Evolutionary conservation across 2,797 vertebrate species (phyloP).

Genomic region (Danio albolineatus): DNA sequence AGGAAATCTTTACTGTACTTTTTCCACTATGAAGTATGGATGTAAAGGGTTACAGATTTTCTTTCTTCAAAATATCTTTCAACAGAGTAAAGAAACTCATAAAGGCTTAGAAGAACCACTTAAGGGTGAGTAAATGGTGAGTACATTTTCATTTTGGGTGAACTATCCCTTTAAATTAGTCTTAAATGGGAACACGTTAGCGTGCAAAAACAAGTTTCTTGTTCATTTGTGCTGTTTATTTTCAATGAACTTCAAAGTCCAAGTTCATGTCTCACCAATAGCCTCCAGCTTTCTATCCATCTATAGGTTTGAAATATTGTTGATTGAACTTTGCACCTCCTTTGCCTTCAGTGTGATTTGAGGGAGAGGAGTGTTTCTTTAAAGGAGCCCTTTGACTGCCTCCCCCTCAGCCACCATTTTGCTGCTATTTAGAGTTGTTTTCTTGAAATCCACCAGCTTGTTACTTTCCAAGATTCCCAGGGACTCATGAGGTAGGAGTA

Average conservation of each 20-base stretch:
- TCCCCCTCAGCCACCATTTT: background rate
- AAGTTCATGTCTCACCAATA: background rate
- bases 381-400: slow-evolving; percentile 22
- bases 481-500: slow-evolving; percentile 14
- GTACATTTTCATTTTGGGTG: too few species aligned
- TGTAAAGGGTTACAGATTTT: too few species aligned
- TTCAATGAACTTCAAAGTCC: slow-evolving; percentile 5
- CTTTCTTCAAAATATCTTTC: too few species aligned
- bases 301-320: slow-evolving; percentile 7
- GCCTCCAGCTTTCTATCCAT: background rate
- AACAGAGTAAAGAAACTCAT: too few species aligned
- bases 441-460: slow-evolving; percentile 1
- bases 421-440: slow-evolving; percentile 10
- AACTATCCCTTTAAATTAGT: too few species aligned
- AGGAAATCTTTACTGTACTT: too few species aligned
- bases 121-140: too few species aligned
- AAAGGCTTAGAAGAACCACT: too few species aligned
- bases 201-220: background rate
- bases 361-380: slow-evolving; percentile 16
- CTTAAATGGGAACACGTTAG: background rate
- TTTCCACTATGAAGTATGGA: too few species aligned
- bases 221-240: background rate
- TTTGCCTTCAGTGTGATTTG: slow-evolving; percentile 7
- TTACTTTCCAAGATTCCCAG: background rate
- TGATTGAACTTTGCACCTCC: slow-evolving; percentile 36